Evolutionary conservation across 53 echinoderm and acorn worm genomes (phyloP), one percentile per base, ranked within the genome.

Genomic region (Pentamera pediparva): DNA sequence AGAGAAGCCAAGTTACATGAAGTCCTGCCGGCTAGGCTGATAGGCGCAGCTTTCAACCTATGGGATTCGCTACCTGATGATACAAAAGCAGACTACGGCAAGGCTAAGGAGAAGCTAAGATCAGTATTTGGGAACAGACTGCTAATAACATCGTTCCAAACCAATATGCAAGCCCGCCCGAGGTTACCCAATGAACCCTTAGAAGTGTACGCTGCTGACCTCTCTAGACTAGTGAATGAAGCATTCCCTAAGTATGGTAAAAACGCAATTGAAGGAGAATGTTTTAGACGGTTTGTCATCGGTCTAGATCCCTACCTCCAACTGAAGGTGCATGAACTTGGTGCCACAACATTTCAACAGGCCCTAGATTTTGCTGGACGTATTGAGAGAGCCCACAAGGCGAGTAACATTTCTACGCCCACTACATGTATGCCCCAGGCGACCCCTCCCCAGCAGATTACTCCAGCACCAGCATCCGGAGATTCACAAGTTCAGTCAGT

Each of bases 351-450:
- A 13, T 24, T 82, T 1, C 43, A 63, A 1, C 31, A 40, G 2
- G 79, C 87, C 0, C 12, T 87, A 0, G 62, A 77, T 5, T 70
- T 71, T 32, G 78, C 83, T 10, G 57, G 77, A 17, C 82, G 54
- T 36, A 38, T 57, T 13, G 80, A 86, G 21, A 37, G 86, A 3
- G 86, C 82, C 0, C 59, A 59, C 28, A 19, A 59, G 29, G 26
- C 30, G 19, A 50, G 51, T 7, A 13, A 24, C 2, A 50, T 6
- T 50, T 3, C 51, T 20, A 20, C 51, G 7, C 17, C 2, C 3
- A 8, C 51, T 24, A 50, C 11, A 13, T 5, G 51, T 50, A 24
- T 50, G 7, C 0, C 51, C 5, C 24, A 20, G 19, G 19, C 51
- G 19, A 13, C 51, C 24, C 19, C 24, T 0, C 12, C 6, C 24